phyloP scores from a whole-genome alignment of 2,888 invertebrate genomes.

The Bruchidius siliquastri region DNA sequence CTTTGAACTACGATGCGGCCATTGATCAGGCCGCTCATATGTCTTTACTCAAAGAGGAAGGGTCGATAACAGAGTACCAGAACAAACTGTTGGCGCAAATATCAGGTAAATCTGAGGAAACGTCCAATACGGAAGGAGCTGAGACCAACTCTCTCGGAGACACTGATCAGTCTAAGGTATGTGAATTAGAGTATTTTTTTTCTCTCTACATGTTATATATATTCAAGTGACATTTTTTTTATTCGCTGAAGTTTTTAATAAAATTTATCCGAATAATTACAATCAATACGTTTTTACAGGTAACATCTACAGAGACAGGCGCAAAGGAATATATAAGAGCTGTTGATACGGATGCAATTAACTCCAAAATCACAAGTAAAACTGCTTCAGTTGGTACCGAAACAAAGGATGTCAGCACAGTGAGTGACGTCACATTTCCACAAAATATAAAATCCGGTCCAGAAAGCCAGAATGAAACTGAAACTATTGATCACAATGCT shows the following conservation, averaged over 20 bases:
- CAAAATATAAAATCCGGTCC: no score
- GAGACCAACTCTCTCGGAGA: background rate
- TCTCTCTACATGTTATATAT: no score
- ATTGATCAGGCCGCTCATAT: constrained; percentile 2
- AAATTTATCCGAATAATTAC: no score
- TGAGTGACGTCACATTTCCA: no score
- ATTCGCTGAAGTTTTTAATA: no score
- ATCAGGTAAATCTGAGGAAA: constrained; percentile 18
- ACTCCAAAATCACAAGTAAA: background rate
- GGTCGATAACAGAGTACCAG: constrained; percentile 23
- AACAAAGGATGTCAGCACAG: background rate
- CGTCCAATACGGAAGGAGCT: constrained; percentile 16
- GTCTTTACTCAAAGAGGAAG: constrained; percentile 9
- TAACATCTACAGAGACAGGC: background rate
- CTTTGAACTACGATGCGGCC: background rate
- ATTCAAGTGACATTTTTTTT: no score
- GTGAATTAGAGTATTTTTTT: no score
- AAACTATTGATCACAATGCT: background rate
- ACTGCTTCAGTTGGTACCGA: background rate
- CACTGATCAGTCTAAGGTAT: background rate
- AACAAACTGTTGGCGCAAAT: constrained; percentile 27
- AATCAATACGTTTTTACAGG: background rate
- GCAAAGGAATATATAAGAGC: background rate
- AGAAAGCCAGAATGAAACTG: no score
- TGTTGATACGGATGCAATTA: background rate